These are phyloP conservation scores for Venusia cambrica DNA, from an alignment of 2,888 invertebrate species.

Conservation along the genomic window DNA sequence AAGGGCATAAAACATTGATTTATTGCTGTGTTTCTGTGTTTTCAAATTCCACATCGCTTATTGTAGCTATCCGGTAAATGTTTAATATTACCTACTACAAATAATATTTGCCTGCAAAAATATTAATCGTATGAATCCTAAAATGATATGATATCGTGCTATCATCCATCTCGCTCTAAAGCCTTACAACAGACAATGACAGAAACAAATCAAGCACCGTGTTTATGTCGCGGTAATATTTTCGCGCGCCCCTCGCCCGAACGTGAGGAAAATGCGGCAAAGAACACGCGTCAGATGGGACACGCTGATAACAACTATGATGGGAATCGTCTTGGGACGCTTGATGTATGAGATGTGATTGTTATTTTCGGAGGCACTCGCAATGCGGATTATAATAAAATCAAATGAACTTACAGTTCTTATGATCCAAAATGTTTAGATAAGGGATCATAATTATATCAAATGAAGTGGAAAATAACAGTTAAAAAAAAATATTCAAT, in stretches of 20 bases:
- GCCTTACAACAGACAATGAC: conserved; percentile 30
- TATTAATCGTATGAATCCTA: too few relatives aligned
- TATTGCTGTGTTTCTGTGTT: too few relatives aligned
- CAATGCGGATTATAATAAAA: too few relatives aligned
- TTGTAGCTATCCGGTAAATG: too few relatives aligned
- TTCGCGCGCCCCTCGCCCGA: conserved; percentile 45
- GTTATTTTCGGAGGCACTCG: conserved; percentile 1
- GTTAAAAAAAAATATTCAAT: too few relatives aligned
- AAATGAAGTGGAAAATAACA: too few relatives aligned
- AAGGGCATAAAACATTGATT: not conserved
- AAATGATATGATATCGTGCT: too few relatives aligned
- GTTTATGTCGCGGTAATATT: conserved; percentile 53
- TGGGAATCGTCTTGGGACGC: conserved; percentile 12
- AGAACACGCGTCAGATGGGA: conserved; percentile 34
- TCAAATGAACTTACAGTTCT: too few relatives aligned
- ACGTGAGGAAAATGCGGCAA: conserved; percentile 47
- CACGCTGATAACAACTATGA: conserved; percentile 13
- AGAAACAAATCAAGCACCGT: conserved; percentile 50
- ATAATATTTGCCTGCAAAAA: not conserved
- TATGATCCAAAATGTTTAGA: too few relatives aligned
- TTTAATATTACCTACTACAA: too few relatives aligned
- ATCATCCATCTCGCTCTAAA: conserved; percentile 20
- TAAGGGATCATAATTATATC: too few relatives aligned
- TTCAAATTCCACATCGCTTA: too few relatives aligned
- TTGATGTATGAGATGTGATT: conserved; percentile 15